Conservation (phyloP, 2,888 invertebrate species). For the Diabrotica balteata region DNA sequence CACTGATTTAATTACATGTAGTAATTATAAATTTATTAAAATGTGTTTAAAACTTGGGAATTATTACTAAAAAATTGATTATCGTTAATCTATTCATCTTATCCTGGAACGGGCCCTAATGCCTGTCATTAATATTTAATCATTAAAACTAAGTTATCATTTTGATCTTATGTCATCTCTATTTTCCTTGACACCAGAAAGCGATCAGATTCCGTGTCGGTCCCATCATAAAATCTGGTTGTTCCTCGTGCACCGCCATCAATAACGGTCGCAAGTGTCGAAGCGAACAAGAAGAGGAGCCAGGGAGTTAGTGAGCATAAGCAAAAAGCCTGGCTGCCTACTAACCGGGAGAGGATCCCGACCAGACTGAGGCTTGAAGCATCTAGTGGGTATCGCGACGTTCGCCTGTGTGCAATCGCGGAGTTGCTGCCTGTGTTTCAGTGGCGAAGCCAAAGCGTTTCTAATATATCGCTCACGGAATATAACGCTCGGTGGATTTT, state of each 20-base stretch:
- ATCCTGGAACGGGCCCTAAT: no score
- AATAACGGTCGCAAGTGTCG: constrained; percentile 29
- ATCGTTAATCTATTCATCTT: no score
- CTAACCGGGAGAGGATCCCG: constrained; percentile 45
- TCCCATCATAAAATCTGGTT: constrained; percentile 19
- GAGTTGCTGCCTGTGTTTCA: background rate
- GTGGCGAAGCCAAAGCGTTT: no score
- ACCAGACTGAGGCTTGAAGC: constrained; percentile 43
- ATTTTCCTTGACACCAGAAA: background rate
- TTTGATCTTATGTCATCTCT: no score
- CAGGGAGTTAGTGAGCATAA: constrained; percentile 37
- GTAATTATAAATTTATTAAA: no score
- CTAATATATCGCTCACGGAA: no score
- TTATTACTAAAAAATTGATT: no score
- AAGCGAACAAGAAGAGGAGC: constrained; percentile 23
- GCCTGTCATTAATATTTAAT: no score
- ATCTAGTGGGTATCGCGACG: constrained; percentile 47
- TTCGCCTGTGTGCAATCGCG: constrained; percentile 42
- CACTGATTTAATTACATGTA: no score
- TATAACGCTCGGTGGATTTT: no score
- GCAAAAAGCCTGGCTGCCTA: constrained; percentile 48
- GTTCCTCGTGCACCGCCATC: constrained; percentile 25
- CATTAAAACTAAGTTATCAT: no score
- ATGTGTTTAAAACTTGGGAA: no score
- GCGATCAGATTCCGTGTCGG: constrained; percentile 13